Conservation (phyloP, 2,888 invertebrate genomes). For the Drepana falcataria region DNA sequence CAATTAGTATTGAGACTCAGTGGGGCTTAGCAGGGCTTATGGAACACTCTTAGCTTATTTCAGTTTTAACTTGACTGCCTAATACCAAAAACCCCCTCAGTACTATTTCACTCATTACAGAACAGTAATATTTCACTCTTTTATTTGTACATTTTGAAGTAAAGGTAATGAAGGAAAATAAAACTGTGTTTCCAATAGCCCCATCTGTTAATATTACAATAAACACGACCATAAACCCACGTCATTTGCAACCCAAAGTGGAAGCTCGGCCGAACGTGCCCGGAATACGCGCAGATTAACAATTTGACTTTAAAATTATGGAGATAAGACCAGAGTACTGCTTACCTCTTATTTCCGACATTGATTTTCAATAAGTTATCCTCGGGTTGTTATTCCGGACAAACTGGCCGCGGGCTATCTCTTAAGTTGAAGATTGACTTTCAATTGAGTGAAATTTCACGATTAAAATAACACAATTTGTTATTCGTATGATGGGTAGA, state of each 20-base stretch:
- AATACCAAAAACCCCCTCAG: no score
- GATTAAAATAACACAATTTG: not conserved
- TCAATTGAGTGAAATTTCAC: not conserved
- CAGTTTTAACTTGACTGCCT: no score
- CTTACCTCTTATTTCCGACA: constrained; percentile 35
- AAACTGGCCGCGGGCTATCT: constrained; percentile 3
- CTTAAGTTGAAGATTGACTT: constrained; percentile 1
- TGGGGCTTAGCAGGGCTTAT: no score
- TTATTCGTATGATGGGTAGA: not conserved
- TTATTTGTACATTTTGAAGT: no score
- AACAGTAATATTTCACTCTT: no score
- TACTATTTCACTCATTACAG: no score
- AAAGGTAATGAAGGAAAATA: no score
- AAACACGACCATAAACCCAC: constrained; percentile 32
- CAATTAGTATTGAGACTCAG: no score
- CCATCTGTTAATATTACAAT: constrained; percentile 12
- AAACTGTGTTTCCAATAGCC: not conserved
- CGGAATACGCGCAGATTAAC: constrained; percentile 45
- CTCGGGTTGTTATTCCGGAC: constrained; percentile 28
- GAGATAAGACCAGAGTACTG: constrained; percentile 41
- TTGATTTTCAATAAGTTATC: constrained; percentile 39
- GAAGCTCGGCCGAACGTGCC: constrained; percentile 27
- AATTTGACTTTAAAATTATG: constrained; percentile 62
- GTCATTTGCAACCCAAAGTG: constrained; percentile 52
- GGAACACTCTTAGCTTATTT: no score